Conservation (phyloP, 2,113 vertebrate genomes). For the Ceuthmochares aereus region DNA sequence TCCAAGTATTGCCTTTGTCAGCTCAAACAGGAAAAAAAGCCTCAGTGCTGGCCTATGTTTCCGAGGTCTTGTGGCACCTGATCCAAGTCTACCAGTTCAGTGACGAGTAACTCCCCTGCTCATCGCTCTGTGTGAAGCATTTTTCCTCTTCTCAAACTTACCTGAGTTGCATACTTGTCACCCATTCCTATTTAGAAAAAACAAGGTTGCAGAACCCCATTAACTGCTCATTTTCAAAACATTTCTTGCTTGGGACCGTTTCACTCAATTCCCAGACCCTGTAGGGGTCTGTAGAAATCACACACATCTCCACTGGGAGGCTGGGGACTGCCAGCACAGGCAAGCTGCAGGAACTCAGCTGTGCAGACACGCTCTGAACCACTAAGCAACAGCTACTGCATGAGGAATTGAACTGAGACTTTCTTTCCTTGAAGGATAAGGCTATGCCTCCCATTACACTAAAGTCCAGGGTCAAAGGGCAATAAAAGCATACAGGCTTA, state of each 20-base stretch:
- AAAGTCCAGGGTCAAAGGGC: neutral
- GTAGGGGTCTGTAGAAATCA: neutral
- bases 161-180: neutral
- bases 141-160: neutral
- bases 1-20: neutral
- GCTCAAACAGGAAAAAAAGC: neutral
- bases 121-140: neutral
- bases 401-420: neutral
- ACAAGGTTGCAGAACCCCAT: neutral
- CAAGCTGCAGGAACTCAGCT: neutral
- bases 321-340: too few relatives aligned
- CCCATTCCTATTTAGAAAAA: neutral
- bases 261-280: neutral
- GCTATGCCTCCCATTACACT: neutral
- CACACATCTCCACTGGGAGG: rapidly evolving
- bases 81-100: neutral
- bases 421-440: neutral
- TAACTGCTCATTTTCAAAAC: neutral
- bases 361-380: neutral
- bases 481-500: neutral
- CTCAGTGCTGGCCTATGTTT: neutral
- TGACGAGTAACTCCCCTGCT: neutral
- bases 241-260: neutral
- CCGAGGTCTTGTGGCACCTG: neutral
- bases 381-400: neutral